Evolutionary conservation across 2,113 vertebrate species (phyloP), one percentile per base, ranked within the genome.

Genomic region (Alexandromys fortis): DNA sequence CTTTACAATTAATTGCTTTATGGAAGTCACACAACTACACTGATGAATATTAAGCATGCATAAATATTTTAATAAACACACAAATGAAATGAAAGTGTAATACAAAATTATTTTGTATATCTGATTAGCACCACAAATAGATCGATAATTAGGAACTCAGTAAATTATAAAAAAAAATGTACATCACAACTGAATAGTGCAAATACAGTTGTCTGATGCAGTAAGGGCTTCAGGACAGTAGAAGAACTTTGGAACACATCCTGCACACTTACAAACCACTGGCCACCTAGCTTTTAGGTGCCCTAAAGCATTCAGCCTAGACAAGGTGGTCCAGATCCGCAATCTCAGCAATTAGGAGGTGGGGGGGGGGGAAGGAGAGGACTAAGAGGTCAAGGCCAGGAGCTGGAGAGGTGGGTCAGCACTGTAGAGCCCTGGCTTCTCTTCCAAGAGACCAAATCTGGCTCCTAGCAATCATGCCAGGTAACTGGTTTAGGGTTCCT

Each of bases 271-370:
- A 22, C 9, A 38, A 22, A 38, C n/a, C 4, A 73, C 35, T 73
- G 17, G 19, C 35, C n/a, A 73, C n/a, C 19, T n/a, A 22, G n/a
- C 7, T 38, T 38, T 19, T 19, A 70, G 35, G 70, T 38, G 17
- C 35, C 70, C 9, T 21, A 8, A 4, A 73, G 70, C 7, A 19
- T 10, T 1, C 8, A 73, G 70, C 3, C 70, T 73, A 8, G n/a
- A 73, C 10, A 11, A 10, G n/a, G 70, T 73, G 70, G n/a, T 38
- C 0, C 2, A 73, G 4, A 22, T 19, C 0, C 1, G 5, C 11
- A 11, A 73, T n/a, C 19, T 73, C 70, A 38, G n/a, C n/a, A 22
- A 38, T 21, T 38, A 38, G 70, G n/a, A 42, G 38, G 22, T 2
- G 21, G 72, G 42, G 72, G 9, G n/a, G 24, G 72, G 38, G 24